Base-by-base conservation (phyloP, 64 coral and sea anemone genomes). In the Pocillopora damicornis region DNA sequence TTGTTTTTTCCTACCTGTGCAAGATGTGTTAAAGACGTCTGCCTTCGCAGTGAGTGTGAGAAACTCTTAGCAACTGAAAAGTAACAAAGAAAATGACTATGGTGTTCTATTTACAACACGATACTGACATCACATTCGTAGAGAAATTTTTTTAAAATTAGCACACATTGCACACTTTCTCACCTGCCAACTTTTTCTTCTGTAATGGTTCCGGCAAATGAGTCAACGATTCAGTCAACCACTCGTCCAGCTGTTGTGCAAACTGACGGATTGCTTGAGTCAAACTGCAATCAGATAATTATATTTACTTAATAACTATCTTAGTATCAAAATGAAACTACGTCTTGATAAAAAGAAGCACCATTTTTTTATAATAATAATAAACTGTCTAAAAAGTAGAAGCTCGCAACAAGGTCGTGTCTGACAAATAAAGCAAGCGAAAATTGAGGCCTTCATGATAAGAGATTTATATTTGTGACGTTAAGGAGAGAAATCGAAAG, bases 231-330 rank as follows among this genome's bases (percentile, higher is more conserved):
- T 93, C 93, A 80, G 90, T 89, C 15, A 99, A 59, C 97, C 97
- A 99, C 15, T 83, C 88, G 69, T 86, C 88, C 16, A 99, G 91
- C 75, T 99, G 90, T 36, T 92, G 94, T 42, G 97, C 97, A 93
- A 99, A 99, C 71, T 99, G 97, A 23, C 97, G 90, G 37, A 99
- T 99, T n/a, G 97, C 97, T 79, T 99, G 97, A 35, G 97, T 99
- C 37, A 99, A 87, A 78, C 97, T 99, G 75, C 69, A 87, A 93
- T 42, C 5, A 58, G 16, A 56, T 26, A 71, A 13, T 22, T 15
- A 38, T 23, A 82, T 63, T 2, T 82, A 51, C 42, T 51, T 7
- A 51, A 7, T 51, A 51, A 51, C 2, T 2, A 51, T 51, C 42
- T 51, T 7, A 51, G 42, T 51, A 59, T n/a, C 1, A 59, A 58